A percentile compares a stretch with the other conserved stretches of the same genome.
Evolutionary conservation across 2,888 invertebrate genomes (phyloP).

Genomic region (Amblyteles armatorius): DNA sequence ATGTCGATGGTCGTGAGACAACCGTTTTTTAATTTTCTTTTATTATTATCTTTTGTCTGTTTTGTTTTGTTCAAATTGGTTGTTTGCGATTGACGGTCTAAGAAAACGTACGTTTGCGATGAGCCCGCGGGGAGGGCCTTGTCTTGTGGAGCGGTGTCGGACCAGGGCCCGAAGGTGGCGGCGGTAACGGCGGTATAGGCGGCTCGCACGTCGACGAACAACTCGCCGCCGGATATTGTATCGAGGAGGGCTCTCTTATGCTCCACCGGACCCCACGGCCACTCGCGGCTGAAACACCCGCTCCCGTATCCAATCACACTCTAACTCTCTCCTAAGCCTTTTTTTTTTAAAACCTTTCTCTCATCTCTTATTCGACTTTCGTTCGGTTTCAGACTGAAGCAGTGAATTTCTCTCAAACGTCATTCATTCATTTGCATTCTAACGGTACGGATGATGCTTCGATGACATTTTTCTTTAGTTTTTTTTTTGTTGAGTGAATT

Average conservation of each 20-base stretch:
- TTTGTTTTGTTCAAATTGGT: constrained; percentile 37
- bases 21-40: constrained; percentile 14
- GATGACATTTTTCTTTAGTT: constrained; percentile 25
- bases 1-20: constrained; percentile 1
- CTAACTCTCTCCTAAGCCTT: constrained; percentile 61
- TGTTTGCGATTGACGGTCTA: constrained; percentile 67
- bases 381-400: constrained; percentile 5
- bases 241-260: constrained; percentile 80
- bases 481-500: constrained; percentile 14
- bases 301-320: constrained; percentile 72
- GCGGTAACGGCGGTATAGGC: constrained; percentile 79
- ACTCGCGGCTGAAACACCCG: constrained; percentile 82
- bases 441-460: constrained; percentile 26
- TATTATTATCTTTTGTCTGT: background rate
- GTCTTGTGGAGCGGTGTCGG: constrained; percentile 80
- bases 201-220: constrained; percentile 77
- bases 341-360: constrained; percentile 9
- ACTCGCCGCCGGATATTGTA: constrained; percentile 71
- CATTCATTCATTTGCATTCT: constrained; percentile 22
- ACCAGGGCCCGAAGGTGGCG: constrained; percentile 80
- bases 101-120: constrained; percentile 81
- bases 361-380: constrained; percentile 12
- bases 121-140: constrained; percentile 78
- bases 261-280: constrained; percentile 80
- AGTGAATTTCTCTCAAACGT: background rate